Percentiles rank a stretch among this genome's conserved stretches.
Conservation (phyloP, 2,888 invertebrate species). For the Microplitis manilae region DNA sequence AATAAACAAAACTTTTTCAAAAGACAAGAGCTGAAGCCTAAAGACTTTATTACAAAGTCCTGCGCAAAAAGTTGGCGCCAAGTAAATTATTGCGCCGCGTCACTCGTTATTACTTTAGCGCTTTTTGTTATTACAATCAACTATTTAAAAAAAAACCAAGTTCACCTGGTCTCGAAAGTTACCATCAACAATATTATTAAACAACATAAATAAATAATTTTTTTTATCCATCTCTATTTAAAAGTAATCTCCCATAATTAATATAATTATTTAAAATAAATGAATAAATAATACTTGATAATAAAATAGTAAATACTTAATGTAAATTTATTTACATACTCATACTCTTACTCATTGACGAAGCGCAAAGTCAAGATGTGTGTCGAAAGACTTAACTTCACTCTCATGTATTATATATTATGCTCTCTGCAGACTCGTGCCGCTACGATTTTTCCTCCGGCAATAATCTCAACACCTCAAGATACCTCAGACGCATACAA, state of each 20-base stretch:
- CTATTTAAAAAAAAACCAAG: too few species aligned
- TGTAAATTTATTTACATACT: neutral
- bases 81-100: constrained; percentile 15
- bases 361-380: neutral
- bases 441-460: constrained; percentile 37
- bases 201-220: too few species aligned
- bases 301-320: neutral
- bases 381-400: neutral
- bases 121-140: too few species aligned
- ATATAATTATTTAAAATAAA: neutral
- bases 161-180: too few species aligned
- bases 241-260: neutral
- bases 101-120: neutral
- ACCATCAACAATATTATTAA: too few species aligned
- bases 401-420: constrained; percentile 11
- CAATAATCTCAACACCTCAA: constrained; percentile 52
- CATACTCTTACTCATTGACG: neutral
- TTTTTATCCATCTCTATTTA: neutral
- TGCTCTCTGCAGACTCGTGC: constrained; percentile 24
- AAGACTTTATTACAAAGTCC: constrained; percentile 62
- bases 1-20: too few species aligned
- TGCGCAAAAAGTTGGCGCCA: constrained; percentile 55
- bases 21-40: constrained; percentile 43
- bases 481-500: constrained; percentile 56
- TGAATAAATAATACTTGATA: constrained; percentile 1